Base-by-base conservation (phyloP, 2,888 invertebrate genomes). In the Tribolium freemani region DNA sequence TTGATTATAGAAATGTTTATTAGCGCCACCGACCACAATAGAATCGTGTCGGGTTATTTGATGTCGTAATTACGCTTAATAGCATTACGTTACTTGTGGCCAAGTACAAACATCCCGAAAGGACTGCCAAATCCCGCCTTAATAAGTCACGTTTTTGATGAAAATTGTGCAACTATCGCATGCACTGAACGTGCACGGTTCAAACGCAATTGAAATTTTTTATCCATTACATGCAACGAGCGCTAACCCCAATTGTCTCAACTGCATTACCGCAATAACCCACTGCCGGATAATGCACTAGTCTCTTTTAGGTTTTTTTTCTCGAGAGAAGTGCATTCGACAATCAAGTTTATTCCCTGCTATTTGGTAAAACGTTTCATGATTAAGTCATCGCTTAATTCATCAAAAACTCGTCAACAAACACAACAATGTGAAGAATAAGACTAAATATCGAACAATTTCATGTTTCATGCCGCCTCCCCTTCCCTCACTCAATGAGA, bases 1-100 rank as follows among this genome's bases (percentile, higher is more conserved):
- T 69, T 20, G 69, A 69, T 69, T 51, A 44, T 44, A 60, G 69
- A 51, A 51, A 69, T 60, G 69, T 69, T 60, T 69, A 69, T 69
- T 69, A 60, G 60, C 16, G 38, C 69, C 16, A 16, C 1, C 44
- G 51, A 51, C 60, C 60, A 60, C 69, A 69, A 69, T 60, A 60
- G 63, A 58, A 63, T 58, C 69, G 53, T 69, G 68, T 56, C 45
- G 38, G 61, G 38, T 69, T 72, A 72, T 72, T 69, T 64, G 64
- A 64, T 64, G 58, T 57, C 54, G 64, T 69, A 72, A 72, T 69
- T 72, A 72, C 69, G 51, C 68, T 61, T 68, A 69, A 69, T 53
- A 44, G 60, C 50, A 67, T 66, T 66, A 66, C 66, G 66, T 54
- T 66, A 66, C 54, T 66, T 66, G 66, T 38, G 44, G 44, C 53